Conservation (phyloP, 2,888 invertebrate species). For the Coleophora deauratella region DNA sequence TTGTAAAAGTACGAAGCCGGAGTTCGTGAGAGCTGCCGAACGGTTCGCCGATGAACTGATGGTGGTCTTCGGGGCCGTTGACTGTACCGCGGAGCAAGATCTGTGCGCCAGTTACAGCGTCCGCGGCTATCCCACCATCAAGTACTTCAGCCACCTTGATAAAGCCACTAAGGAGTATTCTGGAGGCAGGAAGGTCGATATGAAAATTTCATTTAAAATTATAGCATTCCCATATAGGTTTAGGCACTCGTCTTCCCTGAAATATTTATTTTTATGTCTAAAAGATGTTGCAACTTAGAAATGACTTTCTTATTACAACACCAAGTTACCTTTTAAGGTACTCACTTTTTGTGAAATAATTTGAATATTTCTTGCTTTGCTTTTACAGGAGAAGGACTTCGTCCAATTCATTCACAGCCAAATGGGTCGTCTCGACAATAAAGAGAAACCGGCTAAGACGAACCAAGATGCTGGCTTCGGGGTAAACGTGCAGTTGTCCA, state of each 20-base stretch:
- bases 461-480: conserved; percentile 56
- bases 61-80: conserved; percentile 87
- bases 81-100: conserved; percentile 79
- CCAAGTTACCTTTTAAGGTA: too few species aligned
- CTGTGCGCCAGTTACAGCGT: conserved; percentile 82
- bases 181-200: conserved; percentile 80
- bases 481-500: conserved; percentile 61
- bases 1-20: conserved; percentile 91
- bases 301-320: too few species aligned
- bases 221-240: too few species aligned
- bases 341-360: too few species aligned
- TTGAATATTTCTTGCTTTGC: too few species aligned
- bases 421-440: conserved; percentile 24
- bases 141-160: conserved; percentile 88
- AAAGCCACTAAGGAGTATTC: conserved; percentile 79
- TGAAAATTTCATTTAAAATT: background rate
- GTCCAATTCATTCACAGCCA: conserved; percentile 74
- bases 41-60: conserved; percentile 83
- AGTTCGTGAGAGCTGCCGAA: conserved; percentile 80
- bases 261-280: too few species aligned
- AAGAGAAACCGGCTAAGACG: conserved; percentile 26
- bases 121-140: conserved; percentile 89
- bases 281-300: too few species aligned
- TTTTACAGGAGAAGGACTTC: conserved; percentile 77
- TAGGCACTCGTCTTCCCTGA: too few species aligned